phyloP scores from a whole-genome alignment of 2,797 vertebrate genomes.

The Mastacembelus armatus region DNA sequence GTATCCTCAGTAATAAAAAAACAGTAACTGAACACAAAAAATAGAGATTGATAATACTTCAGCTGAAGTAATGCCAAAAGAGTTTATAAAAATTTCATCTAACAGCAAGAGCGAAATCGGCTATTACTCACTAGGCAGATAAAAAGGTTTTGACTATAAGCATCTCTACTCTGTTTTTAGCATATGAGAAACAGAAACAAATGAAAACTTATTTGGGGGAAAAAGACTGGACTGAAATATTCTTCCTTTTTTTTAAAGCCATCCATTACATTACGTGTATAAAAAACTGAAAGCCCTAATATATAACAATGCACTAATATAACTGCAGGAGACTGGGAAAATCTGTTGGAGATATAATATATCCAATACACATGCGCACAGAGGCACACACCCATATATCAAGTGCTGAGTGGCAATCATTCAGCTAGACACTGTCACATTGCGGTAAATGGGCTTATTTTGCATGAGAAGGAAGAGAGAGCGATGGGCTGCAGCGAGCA shows the following conservation, averaged over 20 bases:
- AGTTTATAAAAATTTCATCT: background rate
- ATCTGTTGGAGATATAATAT: constrained; percentile 47
- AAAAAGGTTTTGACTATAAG: background rate
- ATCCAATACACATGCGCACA: constrained; percentile 59
- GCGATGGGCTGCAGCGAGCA: constrained; percentile 68
- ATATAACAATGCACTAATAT: constrained; percentile 47
- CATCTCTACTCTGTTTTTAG: background rate
- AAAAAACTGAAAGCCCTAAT: constrained; percentile 30
- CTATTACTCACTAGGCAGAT: background rate
- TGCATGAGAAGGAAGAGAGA: constrained; percentile 74
- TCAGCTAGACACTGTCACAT: constrained; percentile 79
- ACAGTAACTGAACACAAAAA: background rate
- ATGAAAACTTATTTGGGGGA: constrained; percentile 20
- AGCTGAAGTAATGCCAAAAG: background rate
- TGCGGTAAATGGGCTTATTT: constrained; percentile 80
- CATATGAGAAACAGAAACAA: background rate
- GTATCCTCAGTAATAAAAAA: background rate
- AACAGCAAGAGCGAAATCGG: background rate
- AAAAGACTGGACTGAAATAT: constrained; percentile 8
- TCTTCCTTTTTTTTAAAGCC: constrained; percentile 17
- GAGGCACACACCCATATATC: constrained; percentile 64
- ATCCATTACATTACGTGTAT: constrained; percentile 41
- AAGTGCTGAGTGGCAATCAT: constrained; percentile 78
- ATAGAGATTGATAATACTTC: background rate
- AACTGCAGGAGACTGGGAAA: constrained; percentile 34